Conservation (phyloP, 1,140 invertebrate species). For the Drosophila pseudoananassae region DNA sequence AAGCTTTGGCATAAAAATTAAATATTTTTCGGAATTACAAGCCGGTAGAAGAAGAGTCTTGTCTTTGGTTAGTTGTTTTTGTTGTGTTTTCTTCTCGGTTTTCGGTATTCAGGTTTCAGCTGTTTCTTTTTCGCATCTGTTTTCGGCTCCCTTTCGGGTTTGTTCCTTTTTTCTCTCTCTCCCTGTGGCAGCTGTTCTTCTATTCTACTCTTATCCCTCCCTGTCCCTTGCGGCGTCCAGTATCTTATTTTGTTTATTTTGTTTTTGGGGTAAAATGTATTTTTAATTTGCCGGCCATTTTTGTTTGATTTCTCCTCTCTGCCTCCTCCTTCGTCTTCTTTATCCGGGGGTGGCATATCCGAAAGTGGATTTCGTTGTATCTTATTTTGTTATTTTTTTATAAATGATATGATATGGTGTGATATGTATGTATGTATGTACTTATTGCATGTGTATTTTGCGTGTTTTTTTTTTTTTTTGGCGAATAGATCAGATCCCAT, state of each 20-base stretch:
- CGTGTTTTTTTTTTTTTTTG: not conserved
- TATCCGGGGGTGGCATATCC: not conserved
- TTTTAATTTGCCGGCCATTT: slow-evolving; percentile 18
- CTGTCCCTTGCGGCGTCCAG: not conserved
- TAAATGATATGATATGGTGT: not conserved
- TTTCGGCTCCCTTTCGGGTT: not conserved
- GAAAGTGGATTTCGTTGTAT: not conserved
- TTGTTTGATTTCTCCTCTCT: not conserved
- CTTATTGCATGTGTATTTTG: not conserved
- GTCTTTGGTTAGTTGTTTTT: not conserved
- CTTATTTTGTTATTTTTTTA: not conserved
- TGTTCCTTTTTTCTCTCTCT: not conserved
- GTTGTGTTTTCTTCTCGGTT: not conserved
- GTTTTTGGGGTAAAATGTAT: slow-evolving; percentile 15
- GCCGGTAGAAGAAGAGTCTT: not conserved
- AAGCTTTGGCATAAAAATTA: too few relatives aligned
- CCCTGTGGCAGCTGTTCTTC: slow-evolving; percentile 2
- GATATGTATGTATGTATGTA: not conserved
- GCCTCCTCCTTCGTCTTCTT: not conserved
- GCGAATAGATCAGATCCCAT: not conserved
- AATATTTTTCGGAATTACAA: not conserved
- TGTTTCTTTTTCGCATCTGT: not conserved
- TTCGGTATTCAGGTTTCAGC: slow-evolving; percentile 1
- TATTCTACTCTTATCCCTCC: not conserved
- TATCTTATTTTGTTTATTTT: slow-evolving; percentile 2